These are phyloP conservation scores for Mongoloraphidia duomilia DNA, from an alignment of 2,888 invertebrate genomes.

Conservation along the genomic window DNA sequence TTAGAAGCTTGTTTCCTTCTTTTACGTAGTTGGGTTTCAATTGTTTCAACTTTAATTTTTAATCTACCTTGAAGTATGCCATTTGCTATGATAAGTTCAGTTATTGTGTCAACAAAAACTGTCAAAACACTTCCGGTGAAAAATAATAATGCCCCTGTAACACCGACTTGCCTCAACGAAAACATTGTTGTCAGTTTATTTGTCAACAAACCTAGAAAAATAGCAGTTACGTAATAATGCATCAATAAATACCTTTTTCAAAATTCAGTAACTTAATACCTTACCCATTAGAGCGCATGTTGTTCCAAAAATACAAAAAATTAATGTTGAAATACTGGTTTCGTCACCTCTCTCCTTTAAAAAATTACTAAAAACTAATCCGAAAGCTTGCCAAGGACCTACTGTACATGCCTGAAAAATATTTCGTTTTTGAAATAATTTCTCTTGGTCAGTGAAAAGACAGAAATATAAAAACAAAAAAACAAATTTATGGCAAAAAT, in stretches of 20 bases:
- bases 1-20: no score
- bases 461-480: no score
- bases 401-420: slow-evolving; percentile 46
- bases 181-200: slow-evolving; percentile 22
- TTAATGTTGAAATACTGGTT: slow-evolving; percentile 52
- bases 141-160: slow-evolving; percentile 48
- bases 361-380: slow-evolving; percentile 55
- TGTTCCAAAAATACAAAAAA: slow-evolving; percentile 54
- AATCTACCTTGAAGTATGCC: slow-evolving; percentile 44
- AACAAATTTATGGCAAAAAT: no score
- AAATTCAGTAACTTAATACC: neutral
- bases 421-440: no score
- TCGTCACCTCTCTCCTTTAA: slow-evolving; percentile 47
- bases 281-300: slow-evolving; percentile 46
- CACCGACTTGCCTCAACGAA: slow-evolving; percentile 49
- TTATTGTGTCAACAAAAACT: slow-evolving; percentile 45
- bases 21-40: no score
- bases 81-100: slow-evolving; percentile 47
- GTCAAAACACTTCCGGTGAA: slow-evolving; percentile 45
- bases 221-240: neutral
- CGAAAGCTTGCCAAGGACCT: slow-evolving; percentile 53
- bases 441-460: no score
- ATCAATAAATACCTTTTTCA: neutral
- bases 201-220: neutral
- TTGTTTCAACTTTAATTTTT: no score